phyloP scores from a whole-genome alignment of 2,113 vertebrate species.

The Microcebus jonahi region DNA sequence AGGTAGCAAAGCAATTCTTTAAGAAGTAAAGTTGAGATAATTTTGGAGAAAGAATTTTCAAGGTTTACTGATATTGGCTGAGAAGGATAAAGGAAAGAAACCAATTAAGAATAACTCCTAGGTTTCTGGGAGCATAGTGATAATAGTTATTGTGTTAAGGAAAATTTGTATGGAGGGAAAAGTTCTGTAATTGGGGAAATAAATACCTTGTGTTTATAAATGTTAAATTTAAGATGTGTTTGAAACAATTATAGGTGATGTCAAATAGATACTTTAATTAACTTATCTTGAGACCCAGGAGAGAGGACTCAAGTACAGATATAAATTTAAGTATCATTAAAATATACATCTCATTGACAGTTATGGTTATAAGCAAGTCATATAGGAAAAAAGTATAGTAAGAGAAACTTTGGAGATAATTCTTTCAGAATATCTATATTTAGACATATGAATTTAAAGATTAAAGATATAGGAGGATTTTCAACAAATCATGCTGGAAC shows the following conservation, averaged over 20 bases:
- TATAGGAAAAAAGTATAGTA: not conserved
- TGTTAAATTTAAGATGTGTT: constrained; percentile 5
- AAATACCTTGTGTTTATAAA: not conserved
- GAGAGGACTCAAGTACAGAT: not conserved
- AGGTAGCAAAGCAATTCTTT: not conserved
- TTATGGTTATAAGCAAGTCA: not conserved
- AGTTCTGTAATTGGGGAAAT: not conserved
- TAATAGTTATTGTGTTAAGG: not conserved
- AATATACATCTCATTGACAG: not conserved
- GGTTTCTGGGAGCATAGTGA: not conserved
- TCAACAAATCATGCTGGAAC: not conserved
- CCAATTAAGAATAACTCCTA: not conserved
- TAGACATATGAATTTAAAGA: not conserved
- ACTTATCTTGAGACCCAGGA: not conserved
- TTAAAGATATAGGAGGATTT: not conserved
- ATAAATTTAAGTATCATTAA: not conserved
- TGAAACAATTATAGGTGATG: not conserved
- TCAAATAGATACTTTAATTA: not conserved
- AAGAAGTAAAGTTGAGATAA: not conserved
- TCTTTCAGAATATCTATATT: not conserved
- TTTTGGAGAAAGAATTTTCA: not conserved
- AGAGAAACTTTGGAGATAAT: not conserved
- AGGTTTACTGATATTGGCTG: not conserved
- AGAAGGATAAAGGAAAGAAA: not conserved
- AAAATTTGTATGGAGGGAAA: not conserved